phyloP scores from a whole-genome alignment of 2,888 invertebrate species.

The Ochropacha duplaris region DNA sequence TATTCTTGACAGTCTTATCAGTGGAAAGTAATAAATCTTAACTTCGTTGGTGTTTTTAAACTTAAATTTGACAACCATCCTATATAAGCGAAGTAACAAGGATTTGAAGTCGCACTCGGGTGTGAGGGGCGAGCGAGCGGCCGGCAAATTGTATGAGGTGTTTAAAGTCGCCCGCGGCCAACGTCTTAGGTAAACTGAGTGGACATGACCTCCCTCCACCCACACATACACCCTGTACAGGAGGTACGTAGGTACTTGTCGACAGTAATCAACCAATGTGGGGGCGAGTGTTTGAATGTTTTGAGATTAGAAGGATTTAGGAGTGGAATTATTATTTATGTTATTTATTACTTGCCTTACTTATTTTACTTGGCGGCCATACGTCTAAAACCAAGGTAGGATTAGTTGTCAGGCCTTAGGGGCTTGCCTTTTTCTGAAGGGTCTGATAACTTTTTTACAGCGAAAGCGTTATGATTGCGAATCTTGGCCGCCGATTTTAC shows the following conservation, averaged over 20 bases:
- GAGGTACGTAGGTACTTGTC: too few relatives aligned
- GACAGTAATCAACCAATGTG: conserved; percentile 48
- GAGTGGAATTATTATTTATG: not conserved
- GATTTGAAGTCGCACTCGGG: conserved; percentile 14
- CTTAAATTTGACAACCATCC: conserved; percentile 15
- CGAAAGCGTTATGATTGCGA: too few relatives aligned
- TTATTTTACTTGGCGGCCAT: too few relatives aligned
- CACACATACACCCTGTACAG: conserved; percentile 10
- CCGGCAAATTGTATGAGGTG: conserved; percentile 58
- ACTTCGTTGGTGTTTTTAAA: too few relatives aligned
- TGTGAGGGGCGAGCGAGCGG: conserved; percentile 42
- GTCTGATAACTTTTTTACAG: too few relatives aligned
- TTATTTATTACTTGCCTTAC: not conserved
- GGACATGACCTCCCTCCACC: conserved; percentile 16
- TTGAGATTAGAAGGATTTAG: not conserved
- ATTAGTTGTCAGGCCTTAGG: too few relatives aligned
- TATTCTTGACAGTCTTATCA: too few relatives aligned
- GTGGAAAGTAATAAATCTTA: too few relatives aligned
- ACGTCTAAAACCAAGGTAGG: too few relatives aligned
- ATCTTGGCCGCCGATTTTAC: too few relatives aligned
- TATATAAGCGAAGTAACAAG: conserved; percentile 33
- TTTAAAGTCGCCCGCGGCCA: conserved; percentile 53
- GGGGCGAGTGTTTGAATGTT: conserved; percentile 31
- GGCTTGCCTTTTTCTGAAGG: too few relatives aligned
- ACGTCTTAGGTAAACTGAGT: conserved; percentile 67